phyloP scores from a whole-genome alignment of 2,797 vertebrate genomes.

The Nyctalus aviator region DNA sequence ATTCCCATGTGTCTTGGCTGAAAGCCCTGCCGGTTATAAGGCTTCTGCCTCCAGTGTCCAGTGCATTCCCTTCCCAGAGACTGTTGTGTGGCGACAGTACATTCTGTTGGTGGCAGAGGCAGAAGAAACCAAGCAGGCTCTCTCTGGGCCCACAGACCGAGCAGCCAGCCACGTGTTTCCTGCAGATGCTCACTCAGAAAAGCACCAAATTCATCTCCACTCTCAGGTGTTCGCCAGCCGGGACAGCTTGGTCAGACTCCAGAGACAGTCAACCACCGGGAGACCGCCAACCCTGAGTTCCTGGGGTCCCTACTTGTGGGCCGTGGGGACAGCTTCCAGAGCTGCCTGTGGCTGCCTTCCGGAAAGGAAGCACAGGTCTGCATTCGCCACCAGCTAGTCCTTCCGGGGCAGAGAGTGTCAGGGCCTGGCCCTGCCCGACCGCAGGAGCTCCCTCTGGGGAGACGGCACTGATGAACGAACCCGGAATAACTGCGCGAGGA shows the following conservation, averaged over 20 bases:
- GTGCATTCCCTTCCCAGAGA: neutral
- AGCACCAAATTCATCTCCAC: constrained; percentile 92
- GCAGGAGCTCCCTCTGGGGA: neutral
- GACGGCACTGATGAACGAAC: neutral
- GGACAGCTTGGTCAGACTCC: constrained; percentile 94
- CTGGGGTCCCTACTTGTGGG: neutral
- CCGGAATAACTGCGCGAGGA: neutral
- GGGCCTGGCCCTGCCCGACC: neutral
- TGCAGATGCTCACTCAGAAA: constrained; percentile 91
- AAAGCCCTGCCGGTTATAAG: neutral
- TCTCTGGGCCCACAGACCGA: neutral
- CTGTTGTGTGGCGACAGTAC: neutral
- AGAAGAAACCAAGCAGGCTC: neutral
- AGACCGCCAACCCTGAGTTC: constrained; percentile 89
- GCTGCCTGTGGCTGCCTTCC: neutral
- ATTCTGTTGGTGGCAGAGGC: constrained; percentile 26
- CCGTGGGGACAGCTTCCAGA: neutral
- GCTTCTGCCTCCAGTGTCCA: neutral
- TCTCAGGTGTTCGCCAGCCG: constrained; percentile 95
- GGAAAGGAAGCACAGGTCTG: neutral
- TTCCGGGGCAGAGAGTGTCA: neutral
- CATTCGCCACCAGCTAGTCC: neutral
- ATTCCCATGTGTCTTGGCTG: neutral
- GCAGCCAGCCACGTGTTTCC: neutral
- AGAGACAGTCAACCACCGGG: constrained; percentile 94